Evolutionary conservation across 2,888 invertebrate species (phyloP).

Genomic region (Drosophila mettleri): DNA sequence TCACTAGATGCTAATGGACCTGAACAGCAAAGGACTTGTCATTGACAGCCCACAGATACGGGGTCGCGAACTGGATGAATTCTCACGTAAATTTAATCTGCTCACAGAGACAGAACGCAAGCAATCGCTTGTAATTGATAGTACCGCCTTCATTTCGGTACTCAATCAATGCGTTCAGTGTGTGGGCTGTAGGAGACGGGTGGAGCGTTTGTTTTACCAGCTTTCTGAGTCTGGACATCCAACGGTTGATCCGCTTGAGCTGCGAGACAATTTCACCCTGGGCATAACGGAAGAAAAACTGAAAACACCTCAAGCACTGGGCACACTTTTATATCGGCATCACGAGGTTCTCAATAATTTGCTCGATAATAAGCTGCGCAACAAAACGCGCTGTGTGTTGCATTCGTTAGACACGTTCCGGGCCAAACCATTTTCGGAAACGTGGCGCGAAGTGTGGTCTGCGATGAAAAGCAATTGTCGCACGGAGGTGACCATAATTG

Average conservation of each 20-base stretch:
- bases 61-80: slow-evolving; percentile 94
- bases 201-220: slow-evolving; percentile 95
- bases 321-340: slow-evolving; percentile 94
- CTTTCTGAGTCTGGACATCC: slow-evolving; percentile 93
- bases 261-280: slow-evolving; percentile 89
- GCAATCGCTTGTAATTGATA: slow-evolving; percentile 92
- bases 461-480: slow-evolving; percentile 92
- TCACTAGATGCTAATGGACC: slow-evolving; percentile 95
- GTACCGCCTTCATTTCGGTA: slow-evolving; percentile 92
- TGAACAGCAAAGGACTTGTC: slow-evolving; percentile 93
- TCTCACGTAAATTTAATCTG: slow-evolving; percentile 92
- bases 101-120: slow-evolving; percentile 92
- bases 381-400: slow-evolving; percentile 94
- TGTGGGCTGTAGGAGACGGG: slow-evolving; percentile 96
- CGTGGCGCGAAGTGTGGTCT: slow-evolving; percentile 94
- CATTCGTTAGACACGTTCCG: slow-evolving; percentile 96
- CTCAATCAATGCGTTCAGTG: slow-evolving; percentile 96
- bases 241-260: slow-evolving; percentile 93
- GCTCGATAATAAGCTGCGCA: slow-evolving; percentile 93
- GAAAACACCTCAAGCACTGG: slow-evolving; percentile 91
- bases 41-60: slow-evolving; percentile 92
- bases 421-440: slow-evolving; percentile 89
- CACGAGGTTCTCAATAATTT: slow-evolving; percentile 92
- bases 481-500: slow-evolving; percentile 94
- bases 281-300: slow-evolving; percentile 93